Conservation (phyloP, 2,797 vertebrate genomes). For the Pelochelys cantorii region DNA sequence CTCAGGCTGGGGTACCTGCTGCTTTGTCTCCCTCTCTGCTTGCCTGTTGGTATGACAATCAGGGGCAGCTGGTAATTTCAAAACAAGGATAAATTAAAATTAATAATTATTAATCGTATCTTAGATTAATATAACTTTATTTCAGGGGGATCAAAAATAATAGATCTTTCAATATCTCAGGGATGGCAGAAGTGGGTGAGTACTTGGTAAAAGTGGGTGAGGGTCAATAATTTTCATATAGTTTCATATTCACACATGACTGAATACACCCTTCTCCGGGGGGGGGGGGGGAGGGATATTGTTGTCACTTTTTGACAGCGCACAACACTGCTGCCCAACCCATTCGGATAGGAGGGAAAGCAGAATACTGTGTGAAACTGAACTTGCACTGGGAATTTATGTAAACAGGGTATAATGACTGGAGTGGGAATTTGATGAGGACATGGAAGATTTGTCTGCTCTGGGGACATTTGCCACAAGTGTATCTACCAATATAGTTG, state of each 20-base stretch:
- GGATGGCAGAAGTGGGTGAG: not conserved
- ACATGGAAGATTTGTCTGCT: accelerated
- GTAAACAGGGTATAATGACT: not conserved
- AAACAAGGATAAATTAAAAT: not conserved
- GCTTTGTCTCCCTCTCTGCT: not conserved
- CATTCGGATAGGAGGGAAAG: not conserved
- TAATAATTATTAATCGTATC: not conserved
- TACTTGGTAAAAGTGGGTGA: not conserved
- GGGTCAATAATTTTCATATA: not conserved
- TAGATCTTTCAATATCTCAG: not conserved
- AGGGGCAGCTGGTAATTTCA: not conserved
- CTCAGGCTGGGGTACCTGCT: slow-evolving; percentile 23
- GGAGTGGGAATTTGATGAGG: not conserved
- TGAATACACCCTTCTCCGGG: not conserved
- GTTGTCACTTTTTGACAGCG: not conserved
- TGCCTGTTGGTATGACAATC: slow-evolving; percentile 27
- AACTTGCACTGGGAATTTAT: accelerated
- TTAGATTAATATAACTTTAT: not conserved
- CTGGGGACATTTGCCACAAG: not conserved
- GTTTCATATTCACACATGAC: not conserved
- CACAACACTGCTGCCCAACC: not conserved
- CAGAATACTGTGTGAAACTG: not conserved
- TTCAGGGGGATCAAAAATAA: not conserved
- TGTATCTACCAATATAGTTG: not conserved
- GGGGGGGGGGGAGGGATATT: too few relatives aligned